Evolutionary conservation across 35 echinoderm and acorn worm genomes (phyloP).

Genomic region (Strongylocentrotus purpuratus): DNA sequence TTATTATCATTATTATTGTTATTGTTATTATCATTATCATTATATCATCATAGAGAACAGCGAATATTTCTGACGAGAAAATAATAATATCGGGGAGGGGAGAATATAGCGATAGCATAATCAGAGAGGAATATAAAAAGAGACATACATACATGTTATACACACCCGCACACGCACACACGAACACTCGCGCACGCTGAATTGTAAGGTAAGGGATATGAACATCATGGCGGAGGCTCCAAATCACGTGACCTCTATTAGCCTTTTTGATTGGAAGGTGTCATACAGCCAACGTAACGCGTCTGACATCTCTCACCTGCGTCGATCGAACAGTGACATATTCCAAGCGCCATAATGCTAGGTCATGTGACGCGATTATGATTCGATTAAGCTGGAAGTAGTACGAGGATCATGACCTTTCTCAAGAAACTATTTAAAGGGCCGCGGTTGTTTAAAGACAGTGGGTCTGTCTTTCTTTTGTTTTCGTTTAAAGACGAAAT

Average conservation of each 20-base stretch:
- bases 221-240: not conserved
- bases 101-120: no score
- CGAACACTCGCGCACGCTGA: no score
- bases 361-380: conserved; percentile 31
- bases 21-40: no score
- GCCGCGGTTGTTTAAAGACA: not conserved
- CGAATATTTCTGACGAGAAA: no score
- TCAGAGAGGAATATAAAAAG: no score
- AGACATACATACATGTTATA: no score
- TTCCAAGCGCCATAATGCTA: not conserved
- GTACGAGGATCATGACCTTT: not conserved
- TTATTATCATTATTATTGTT: no score
- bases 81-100: no score
- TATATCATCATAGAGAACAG: no score
- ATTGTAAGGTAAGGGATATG: not conserved
- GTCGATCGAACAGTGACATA: not conserved
- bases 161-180: no score
- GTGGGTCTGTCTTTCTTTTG: not conserved
- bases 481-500: not conserved
- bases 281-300: not conserved
- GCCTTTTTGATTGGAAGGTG: not conserved
- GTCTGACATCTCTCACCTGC: conserved; percentile 32
- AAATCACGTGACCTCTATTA: conserved; percentile 36
- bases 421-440: not conserved
- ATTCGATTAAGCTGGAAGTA: conserved; percentile 42